Evolutionary conservation across 2,888 invertebrate genomes (phyloP).

Genomic region (Drosophila limbata): DNA sequence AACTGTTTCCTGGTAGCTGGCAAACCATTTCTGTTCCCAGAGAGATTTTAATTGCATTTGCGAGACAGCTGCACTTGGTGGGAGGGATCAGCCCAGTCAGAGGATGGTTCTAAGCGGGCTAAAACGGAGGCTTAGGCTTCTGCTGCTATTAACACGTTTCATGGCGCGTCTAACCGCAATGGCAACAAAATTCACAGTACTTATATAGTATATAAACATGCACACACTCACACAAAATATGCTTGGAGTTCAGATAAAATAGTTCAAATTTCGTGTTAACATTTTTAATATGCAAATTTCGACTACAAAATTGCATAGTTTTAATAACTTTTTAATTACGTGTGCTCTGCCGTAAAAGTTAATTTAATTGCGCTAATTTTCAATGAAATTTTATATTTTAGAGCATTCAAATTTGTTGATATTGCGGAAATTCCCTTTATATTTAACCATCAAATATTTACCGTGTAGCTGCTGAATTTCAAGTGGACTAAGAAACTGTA

Average conservation of each 20-base stretch:
- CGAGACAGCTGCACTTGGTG: slow-evolving; percentile 51
- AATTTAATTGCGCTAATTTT: neutral
- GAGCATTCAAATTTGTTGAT: neutral
- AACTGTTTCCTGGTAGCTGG: slow-evolving; percentile 27
- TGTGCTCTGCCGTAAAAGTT: neutral
- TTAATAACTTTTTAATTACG: neutral
- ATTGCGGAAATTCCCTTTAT: neutral
- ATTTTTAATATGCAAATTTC: slow-evolving; percentile 3
- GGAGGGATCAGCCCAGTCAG: neutral
- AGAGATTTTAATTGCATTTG: slow-evolving; percentile 73
- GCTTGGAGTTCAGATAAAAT: slow-evolving; percentile 20
- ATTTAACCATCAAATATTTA: neutral
- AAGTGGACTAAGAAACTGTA: neutral
- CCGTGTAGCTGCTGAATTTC: neutral
- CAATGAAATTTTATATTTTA: neutral
- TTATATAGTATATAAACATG: neutral
- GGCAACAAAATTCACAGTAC: slow-evolving; percentile 12
- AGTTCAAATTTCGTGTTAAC: neutral
- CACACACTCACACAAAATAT: slow-evolving; percentile 37
- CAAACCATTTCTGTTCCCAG: slow-evolving; percentile 42
- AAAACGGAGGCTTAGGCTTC: slow-evolving; percentile 7
- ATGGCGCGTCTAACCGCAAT: slow-evolving; percentile 43
- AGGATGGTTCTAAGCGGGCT: neutral
- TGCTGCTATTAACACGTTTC: slow-evolving; percentile 67
- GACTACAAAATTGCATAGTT: neutral